Percentiles rank a stretch among this genome's conserved stretches.
These are phyloP conservation scores for Saimiri boliviensis DNA, from an alignment of 2,113 vertebrate genomes.

Conservation along the genomic window DNA sequence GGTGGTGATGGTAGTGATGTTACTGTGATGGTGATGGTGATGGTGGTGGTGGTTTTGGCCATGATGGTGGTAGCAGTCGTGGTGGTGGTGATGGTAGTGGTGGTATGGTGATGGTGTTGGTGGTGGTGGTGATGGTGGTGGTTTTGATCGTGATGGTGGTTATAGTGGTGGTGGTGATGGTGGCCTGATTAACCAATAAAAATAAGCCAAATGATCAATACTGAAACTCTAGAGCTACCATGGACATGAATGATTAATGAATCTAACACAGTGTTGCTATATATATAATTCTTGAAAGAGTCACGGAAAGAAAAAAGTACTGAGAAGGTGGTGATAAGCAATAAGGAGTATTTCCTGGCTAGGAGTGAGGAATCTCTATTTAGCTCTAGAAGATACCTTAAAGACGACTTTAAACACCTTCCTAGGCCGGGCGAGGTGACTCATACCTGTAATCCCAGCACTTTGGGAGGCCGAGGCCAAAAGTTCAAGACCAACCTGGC, in stretches of 20 bases:
- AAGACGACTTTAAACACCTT: neutral
- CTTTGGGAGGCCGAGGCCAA: too few species aligned
- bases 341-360: neutral
- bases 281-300: neutral
- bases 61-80: neutral
- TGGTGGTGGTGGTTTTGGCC: fast-evolving
- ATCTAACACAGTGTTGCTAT: neutral
- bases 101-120: neutral
- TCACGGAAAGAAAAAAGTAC: neutral
- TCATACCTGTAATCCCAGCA: too few species aligned
- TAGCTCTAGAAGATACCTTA: neutral
- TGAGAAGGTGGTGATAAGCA: neutral
- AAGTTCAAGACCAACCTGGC: too few species aligned
- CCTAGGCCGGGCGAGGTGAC: neutral
- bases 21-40: fast-evolving
- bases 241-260: neutral
- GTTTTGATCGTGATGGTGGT: neutral
- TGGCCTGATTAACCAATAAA: neutral
- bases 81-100: neutral
- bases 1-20: neutral
- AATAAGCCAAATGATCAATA: neutral
- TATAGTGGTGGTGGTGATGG: neutral
- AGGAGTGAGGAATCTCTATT: neutral
- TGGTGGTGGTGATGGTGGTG: neutral
- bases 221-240: neutral